phyloP scores from a whole-genome alignment of 2,113 vertebrate genomes.

The Siphamia tubifer region DNA sequence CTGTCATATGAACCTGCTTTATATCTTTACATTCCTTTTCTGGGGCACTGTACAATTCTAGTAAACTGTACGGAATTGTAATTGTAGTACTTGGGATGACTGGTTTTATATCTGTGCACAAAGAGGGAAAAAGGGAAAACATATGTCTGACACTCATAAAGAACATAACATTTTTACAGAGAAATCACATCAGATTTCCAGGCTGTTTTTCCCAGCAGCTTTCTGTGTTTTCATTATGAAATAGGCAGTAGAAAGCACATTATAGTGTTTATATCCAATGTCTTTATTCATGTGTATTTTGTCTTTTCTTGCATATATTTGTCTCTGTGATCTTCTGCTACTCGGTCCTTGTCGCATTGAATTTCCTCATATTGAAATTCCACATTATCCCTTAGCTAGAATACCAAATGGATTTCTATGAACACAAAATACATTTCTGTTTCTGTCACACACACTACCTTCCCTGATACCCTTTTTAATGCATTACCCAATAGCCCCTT shows the following conservation, averaged over 20 bases:
- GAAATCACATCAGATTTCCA: too few species aligned
- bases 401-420: slow-evolving; percentile 52
- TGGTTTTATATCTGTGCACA: too few species aligned
- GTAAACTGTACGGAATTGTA: too few species aligned
- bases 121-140: too few species aligned
- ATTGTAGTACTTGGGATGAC: too few species aligned
- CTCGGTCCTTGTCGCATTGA: slow-evolving; percentile 37
- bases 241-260: not conserved
- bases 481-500: slow-evolving; percentile 31
- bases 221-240: not conserved
- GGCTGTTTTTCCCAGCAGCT: not conserved
- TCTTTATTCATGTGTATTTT: not conserved
- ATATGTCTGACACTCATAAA: too few species aligned
- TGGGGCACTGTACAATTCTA: too few species aligned
- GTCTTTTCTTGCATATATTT: not conserved
- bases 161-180: too few species aligned
- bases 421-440: slow-evolving; percentile 37
- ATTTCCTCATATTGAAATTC: slow-evolving; percentile 55
- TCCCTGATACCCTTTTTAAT: slow-evolving; percentile 27
- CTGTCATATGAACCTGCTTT: slow-evolving; percentile 28
- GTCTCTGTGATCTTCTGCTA: not conserved
- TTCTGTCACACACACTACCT: not conserved
- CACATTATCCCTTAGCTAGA: slow-evolving; percentile 32
- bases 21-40: not conserved
- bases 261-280: not conserved